Evolutionary conservation across 2,113 vertebrate species (phyloP), one percentile per base, ranked within the genome.

Genomic region (Scartelaos histophorus): DNA sequence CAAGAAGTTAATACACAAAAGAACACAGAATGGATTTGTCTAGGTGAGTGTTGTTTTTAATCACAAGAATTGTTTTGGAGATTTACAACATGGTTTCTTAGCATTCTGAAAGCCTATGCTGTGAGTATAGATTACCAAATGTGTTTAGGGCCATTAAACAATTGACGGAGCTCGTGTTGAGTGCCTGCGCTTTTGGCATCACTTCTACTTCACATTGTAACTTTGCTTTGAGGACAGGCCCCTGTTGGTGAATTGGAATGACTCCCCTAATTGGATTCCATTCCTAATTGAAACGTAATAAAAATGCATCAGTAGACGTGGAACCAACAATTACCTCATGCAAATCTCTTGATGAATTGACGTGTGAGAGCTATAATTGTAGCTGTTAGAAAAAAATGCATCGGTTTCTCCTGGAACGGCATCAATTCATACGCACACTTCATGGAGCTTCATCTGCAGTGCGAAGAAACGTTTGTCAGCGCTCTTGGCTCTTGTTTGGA

Each of bases 241-340:
- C 79, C 85, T 86, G 78, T 90, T 82, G 85, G 85, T 76, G 85
- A 83, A 88, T 86, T 86, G 85, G 81, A 91, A 88, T 88, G 87
- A 89, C 91, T 92, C 78, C 64, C 71, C 88, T 91, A 93, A 93
- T 90, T 93, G 92, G 90, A 91, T 93, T 91, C 88, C 87, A 83
- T 87, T 90, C 85, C 82, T 93, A 92, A 93, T 91, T 93, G 92
- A 93, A 93, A 91, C 85, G 86, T 92, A 92, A 91, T 93, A 92
- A 92, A 92, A 92, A 90, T 89, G 92, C 90, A 94, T 91, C 90
- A 90, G 89, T 91, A 87, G 89, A 91, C 81, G 79, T 87, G 85
- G 81, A 68, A 78, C 85, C 85, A 84, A 90, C 91, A 92, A 92
- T 91, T 90, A 93, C 92, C 82, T 90, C 89, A 92, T 92, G 92